Conservation (phyloP, 2,113 vertebrate species). For the Ageneiosus marmoratus region DNA sequence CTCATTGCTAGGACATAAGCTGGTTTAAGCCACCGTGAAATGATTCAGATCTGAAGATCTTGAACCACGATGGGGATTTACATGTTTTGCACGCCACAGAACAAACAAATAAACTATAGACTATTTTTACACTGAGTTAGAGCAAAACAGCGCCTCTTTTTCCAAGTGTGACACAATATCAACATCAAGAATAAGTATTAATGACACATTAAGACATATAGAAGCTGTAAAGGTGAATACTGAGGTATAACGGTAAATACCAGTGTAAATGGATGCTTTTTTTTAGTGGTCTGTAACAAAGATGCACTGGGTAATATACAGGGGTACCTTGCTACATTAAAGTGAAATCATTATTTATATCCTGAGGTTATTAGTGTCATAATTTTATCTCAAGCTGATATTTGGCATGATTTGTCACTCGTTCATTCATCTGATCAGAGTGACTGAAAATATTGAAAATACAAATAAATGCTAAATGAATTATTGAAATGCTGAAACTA, state of each 20-base stretch:
- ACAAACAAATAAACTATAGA: neutral
- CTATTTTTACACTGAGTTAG: neutral
- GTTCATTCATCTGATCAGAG: slow-evolving; percentile 50
- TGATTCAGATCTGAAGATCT: neutral
- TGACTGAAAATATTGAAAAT: slow-evolving; percentile 44
- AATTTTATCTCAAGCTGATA: slow-evolving; percentile 57
- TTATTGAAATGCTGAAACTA: slow-evolving; percentile 46
- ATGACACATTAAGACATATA: neutral
- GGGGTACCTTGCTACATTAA: slow-evolving; percentile 71
- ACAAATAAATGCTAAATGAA: slow-evolving; percentile 50
- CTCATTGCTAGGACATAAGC: neutral
- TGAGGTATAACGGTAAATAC: neutral
- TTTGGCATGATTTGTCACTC: slow-evolving; percentile 59
- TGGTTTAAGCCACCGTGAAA: neutral
- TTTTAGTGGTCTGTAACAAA: neutral
- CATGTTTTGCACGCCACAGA: neutral
- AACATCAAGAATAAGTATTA: neutral
- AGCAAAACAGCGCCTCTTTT: neutral
- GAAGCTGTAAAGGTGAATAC: neutral
- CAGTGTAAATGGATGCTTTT: neutral
- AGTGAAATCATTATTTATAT: slow-evolving; percentile 66
- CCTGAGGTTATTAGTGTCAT: slow-evolving; percentile 73
- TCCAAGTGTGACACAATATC: neutral
- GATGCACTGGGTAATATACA: slow-evolving; percentile 31
- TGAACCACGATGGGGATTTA: neutral